Evolutionary conservation across 2,113 vertebrate genomes (phyloP).

Genomic region (Setophaga petechia): DNA sequence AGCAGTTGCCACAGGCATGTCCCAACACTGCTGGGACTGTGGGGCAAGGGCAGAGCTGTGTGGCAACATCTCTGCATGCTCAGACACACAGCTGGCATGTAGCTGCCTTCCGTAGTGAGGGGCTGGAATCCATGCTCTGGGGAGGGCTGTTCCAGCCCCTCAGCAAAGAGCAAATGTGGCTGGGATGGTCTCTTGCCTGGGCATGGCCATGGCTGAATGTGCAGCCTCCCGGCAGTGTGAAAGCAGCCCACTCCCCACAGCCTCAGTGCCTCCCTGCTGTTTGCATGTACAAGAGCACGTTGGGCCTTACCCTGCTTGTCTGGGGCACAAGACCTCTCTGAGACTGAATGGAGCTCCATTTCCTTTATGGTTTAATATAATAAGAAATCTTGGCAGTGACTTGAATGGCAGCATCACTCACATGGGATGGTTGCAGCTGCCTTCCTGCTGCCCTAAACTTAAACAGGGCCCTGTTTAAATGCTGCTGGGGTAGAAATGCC

Average conservation of each 20-base stretch:
- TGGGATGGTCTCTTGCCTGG: fast-evolving
- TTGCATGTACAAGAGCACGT: neutral
- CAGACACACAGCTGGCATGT: neutral
- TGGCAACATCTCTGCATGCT: neutral
- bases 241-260: neutral
- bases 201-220: fast-evolving
- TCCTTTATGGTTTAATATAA: neutral
- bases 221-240: fast-evolving
- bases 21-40: neutral
- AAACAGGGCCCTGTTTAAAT: neutral
- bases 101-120: neutral
- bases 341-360: neutral
- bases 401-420: fast-evolving
- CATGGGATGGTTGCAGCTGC: neutral
- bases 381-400: neutral
- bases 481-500: neutral
- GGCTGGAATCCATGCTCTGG: neutral
- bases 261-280: neutral
- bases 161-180: neutral
- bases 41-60: neutral
- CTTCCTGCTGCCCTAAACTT: neutral
- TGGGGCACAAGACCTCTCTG: neutral
- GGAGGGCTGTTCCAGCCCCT: neutral
- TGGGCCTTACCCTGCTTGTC: neutral
- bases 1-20: neutral